These are phyloP conservation scores for Orbicella faveolata DNA, from an alignment of 64 coral and sea anemone species.

Conservation along the genomic window DNA sequence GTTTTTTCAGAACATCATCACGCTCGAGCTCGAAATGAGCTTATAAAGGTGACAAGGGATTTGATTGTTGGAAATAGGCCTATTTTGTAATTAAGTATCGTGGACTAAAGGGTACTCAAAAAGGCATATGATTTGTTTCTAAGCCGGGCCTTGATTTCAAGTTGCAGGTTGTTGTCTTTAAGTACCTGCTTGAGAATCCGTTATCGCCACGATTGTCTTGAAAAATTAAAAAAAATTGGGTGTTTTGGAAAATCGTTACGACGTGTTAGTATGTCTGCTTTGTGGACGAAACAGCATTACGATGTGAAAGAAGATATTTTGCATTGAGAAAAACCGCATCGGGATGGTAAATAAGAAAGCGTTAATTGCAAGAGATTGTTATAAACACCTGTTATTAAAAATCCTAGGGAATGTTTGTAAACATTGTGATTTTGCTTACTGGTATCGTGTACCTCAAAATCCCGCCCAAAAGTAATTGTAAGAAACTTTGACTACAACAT, in stretches of 20 bases:
- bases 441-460: not conserved
- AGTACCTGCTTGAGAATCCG: constrained; percentile 1
- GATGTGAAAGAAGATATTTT: not conserved
- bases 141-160: constrained; percentile 17
- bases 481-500: not conserved
- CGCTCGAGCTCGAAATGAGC: not conserved
- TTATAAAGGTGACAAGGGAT: not conserved
- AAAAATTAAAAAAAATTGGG: not conserved
- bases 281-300: not conserved
- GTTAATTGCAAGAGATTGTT: not conserved
- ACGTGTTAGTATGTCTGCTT: not conserved
- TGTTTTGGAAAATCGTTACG: not conserved
- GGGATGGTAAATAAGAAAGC: not conserved
- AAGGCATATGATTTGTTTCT: not conserved
- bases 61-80: not conserved
- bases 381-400: constrained; percentile 3
- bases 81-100: not conserved
- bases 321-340: not conserved
- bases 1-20: not conserved
- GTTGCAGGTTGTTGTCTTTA: constrained; percentile 5
- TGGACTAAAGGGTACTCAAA: not conserved
- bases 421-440: not conserved
- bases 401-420: not conserved
- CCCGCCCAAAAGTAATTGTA: not conserved
- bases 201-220: not conserved